A percentile compares a stretch with the other conserved stretches of the same genome.
Evolutionary conservation across 2,888 invertebrate species (phyloP).

Genomic region (Coremacera marginata): DNA sequence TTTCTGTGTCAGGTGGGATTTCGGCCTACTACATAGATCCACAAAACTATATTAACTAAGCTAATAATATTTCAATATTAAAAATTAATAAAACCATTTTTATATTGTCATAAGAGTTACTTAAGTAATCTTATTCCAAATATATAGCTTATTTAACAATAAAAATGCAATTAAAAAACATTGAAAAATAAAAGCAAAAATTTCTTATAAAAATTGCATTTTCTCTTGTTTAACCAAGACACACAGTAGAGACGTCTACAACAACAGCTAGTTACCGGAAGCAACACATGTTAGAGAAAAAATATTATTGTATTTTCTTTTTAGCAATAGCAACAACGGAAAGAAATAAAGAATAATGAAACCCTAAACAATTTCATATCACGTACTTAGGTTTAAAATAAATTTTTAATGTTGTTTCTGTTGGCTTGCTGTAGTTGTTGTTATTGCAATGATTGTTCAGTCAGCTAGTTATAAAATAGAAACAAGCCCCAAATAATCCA

Average conservation of each 20-base stretch:
- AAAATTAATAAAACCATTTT: too few species aligned
- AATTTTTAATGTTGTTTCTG: slow-evolving; percentile 22
- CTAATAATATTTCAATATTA: too few species aligned
- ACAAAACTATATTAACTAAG: too few species aligned
- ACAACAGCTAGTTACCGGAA: slow-evolving; percentile 11
- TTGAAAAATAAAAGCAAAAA: too few species aligned
- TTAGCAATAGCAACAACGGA: slow-evolving; percentile 2
- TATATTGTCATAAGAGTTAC: too few species aligned
- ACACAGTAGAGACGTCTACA: background rate
- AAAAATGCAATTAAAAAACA: too few species aligned
- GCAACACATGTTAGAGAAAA: slow-evolving; percentile 10
- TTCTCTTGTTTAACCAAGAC: background rate
- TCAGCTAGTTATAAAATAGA: background rate
- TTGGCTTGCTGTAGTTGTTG: slow-evolving; percentile 45
- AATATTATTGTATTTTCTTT: background rate
- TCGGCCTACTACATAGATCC: too few species aligned
- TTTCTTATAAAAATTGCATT: too few species aligned
- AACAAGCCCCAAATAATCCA: slow-evolving; percentile 11
- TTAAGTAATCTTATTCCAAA: too few species aligned
- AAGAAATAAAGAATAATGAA: slow-evolving; percentile 19
- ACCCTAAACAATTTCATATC: slow-evolving; percentile 56
- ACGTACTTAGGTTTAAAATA: slow-evolving; percentile 50
- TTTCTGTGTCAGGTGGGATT: too few species aligned
- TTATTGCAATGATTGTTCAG: background rate
- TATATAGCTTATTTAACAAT: too few species aligned